A percentile compares a stretch with the other conserved stretches of the same genome.
Conservation (phyloP, 2,113 vertebrate genomes). For the Indicator maculatus region DNA sequence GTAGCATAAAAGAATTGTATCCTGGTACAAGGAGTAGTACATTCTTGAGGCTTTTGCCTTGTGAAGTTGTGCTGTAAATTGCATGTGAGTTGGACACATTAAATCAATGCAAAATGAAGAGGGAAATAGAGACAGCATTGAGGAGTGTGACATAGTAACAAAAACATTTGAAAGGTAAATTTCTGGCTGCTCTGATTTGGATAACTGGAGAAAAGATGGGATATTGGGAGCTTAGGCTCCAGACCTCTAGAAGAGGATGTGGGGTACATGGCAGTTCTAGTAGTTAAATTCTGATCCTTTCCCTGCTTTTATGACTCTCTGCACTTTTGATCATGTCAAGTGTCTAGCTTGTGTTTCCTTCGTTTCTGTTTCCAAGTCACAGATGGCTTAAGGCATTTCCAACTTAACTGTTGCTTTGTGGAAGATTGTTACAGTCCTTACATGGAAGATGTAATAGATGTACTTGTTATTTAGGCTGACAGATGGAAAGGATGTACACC, state of each 20-base stretch:
- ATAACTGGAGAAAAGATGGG: background rate
- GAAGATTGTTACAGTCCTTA: background rate
- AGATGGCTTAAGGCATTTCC: slow-evolving; percentile 18
- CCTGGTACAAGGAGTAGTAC: background rate
- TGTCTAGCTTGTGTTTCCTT: background rate
- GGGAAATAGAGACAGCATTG: background rate
- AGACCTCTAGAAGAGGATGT: background rate
- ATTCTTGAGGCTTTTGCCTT: background rate
- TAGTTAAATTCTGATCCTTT: background rate
- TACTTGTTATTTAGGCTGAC: background rate
- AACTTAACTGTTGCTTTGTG: background rate
- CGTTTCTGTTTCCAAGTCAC: background rate
- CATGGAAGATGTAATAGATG: background rate
- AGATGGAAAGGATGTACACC: background rate
- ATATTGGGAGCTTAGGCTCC: background rate
- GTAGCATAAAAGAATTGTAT: background rate
- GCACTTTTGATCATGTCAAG: background rate
- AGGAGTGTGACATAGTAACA: rapidly evolving
- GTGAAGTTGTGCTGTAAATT: background rate
- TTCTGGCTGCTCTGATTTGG: background rate
- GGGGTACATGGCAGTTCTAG: background rate
- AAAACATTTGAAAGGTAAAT: background rate
- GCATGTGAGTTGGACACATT: background rate
- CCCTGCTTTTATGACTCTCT: background rate
- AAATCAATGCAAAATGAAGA: background rate